Base-by-base conservation (phyloP, 2,113 vertebrate genomes). In the Gadus chalcogrammus region DNA sequence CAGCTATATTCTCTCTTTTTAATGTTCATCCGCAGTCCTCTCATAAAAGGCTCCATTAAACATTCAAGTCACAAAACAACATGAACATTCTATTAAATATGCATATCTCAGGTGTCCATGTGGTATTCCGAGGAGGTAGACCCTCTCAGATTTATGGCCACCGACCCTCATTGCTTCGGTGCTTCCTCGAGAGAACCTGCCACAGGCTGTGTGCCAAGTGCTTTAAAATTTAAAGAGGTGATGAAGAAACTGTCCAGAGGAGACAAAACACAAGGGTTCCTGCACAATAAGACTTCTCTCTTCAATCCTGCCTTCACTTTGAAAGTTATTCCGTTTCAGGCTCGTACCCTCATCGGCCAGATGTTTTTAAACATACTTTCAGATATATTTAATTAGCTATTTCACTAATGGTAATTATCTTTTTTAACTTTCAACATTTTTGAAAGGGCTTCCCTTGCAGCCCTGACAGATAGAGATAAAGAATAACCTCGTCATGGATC, bases 151-250 rank as follows among this genome's bases (percentile, higher is more conserved):
- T 94, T 94, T 94, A 96, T 90, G 82, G 73, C 88, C 83, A 85
- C 87, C 93, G 94, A 94, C 90, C 94, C 89, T 90, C 83, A 86
- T 83, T 93, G 90, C 89, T 79, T 91, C 84, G 87, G 89, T 86
- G 85, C 89, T 94, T 95, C 93, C 93, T 93, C 92, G 87, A 88
- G 92, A 94, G 93, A 92, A 93, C 88, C 89, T 93, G 89, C 90
- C 85, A 86, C 89, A 88, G 93, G 94, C 94, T 91, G 83, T 85
- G 87, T 77, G 93, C 95, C 94, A 95, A 96, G 88, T 86, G 92
- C 93, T 87, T 93, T 95, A 95, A 96, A 95, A 95, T 95, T 97
- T 96, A 96, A 97, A 94, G 95, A 97, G 95, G 95, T 97, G 96
- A 93, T 92, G 94, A 92, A 94, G 95, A 97, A 95, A 95, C 92